These are phyloP conservation scores for Mystacornis crossleyi DNA, from an alignment of 2,113 vertebrate species.

Conservation along the genomic window DNA sequence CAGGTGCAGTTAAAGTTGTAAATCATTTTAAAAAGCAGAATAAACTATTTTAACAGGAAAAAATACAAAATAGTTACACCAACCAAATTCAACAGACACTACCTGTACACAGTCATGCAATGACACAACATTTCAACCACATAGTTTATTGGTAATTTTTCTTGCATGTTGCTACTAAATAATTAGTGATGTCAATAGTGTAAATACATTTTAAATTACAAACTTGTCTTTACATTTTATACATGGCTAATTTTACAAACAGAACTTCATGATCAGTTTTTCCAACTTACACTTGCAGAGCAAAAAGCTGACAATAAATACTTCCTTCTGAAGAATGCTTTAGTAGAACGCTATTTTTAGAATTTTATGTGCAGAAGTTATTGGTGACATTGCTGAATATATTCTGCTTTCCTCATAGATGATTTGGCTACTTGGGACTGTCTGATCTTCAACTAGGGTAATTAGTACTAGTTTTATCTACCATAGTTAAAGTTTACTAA, in stretches of 20 bases:
- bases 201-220: slow-evolving; percentile 77
- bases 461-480: slow-evolving; percentile 15
- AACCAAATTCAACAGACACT: not conserved
- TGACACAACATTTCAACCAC: not conserved
- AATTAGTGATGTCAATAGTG: slow-evolving; percentile 66
- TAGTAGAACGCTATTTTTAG: not conserved
- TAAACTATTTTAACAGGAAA: slow-evolving; percentile 31
- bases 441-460: slow-evolving; percentile 15
- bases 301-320: slow-evolving; percentile 69
- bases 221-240: slow-evolving; percentile 70
- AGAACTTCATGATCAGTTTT: slow-evolving; percentile 28
- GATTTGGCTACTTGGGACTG: not conserved
- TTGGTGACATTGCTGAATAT: not conserved
- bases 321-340: not conserved
- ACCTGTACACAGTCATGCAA: not conserved
- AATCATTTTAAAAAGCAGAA: not conserved
- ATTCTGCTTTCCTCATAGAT: not conserved
- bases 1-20: not conserved
- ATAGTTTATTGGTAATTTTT: slow-evolving; percentile 44
- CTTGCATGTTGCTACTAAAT: slow-evolving; percentile 22
- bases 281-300: slow-evolving; percentile 24
- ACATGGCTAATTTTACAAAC: slow-evolving; percentile 73
- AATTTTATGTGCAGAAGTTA: not conserved
- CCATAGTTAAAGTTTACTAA: not conserved
- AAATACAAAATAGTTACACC: not conserved